Evolutionary conservation across 2,113 vertebrate species (phyloP), one percentile per base, ranked within the genome.

Genomic region (Cochlearius cochlearius): DNA sequence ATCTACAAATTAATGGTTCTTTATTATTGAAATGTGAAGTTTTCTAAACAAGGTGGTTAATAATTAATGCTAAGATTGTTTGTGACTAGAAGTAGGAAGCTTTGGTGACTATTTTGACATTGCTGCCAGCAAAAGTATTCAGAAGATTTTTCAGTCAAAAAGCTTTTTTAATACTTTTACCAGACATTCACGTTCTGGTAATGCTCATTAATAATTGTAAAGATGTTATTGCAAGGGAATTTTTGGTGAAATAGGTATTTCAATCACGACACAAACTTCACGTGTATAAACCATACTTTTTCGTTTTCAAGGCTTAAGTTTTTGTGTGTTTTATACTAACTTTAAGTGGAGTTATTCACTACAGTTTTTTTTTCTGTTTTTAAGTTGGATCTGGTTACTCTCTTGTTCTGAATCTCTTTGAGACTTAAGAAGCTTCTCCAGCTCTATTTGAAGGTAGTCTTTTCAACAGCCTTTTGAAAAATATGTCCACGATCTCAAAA

Each of bases 401-500:
- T 66, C 74, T 68, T 68, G 22, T 76, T 83, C 69, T 73, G 41
- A 79, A 50, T 72, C 19, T 63, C 77, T 78, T 56, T 72, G 73
- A 96, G 74, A 79, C 22, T 85, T 90, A 66, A 60, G 67, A 78
- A 75, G 45, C 45, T 94, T 86, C 69, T 74, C 32, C 43, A 56
- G 29, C 72, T 86, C 41, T 83, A 59, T 86, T 86, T 93, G 76
- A 77, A 69, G 64, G 36, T 21, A 47, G 63, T 30, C 34, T 41
- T 92, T 94, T 92, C 62, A 86, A 60, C 55, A 92, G 38, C 34
- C 55, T 94, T 85, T 77, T 72, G 60, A 52, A 78, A 95, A 92
- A 43, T 72, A 52, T 4, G 6, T 86, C 59, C 80, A 56, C 55
- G 50, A 16, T 89, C 49, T 85, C 50, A 60, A 80, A 90, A 91